Evolutionary conservation across 1,140 invertebrate genomes (phyloP), one percentile per base, ranked within the genome.

Genomic region (Acromyrmex charruanus): DNA sequence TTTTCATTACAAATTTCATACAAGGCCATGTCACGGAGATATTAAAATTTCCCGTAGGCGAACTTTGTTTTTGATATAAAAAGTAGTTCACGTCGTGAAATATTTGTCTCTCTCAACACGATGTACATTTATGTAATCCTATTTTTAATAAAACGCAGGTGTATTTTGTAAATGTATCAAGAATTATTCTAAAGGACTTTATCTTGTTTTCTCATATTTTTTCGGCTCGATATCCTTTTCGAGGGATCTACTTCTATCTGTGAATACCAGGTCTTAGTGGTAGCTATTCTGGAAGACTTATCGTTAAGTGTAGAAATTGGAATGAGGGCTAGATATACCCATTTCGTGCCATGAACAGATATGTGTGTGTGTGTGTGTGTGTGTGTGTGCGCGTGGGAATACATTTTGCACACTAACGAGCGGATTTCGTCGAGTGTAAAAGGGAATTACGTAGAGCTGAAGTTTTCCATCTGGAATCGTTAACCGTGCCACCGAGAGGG

Each of bases 381-480:
- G 28, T 28, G 28, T 31, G 28, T 31, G 28, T 31, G 44, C 12
- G 35, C 18, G 61, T 39, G 63, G 31, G 80, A 74, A 58, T 75
- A 63, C 80, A 25, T 84, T 84, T 84, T 84, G 71, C 80, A 84
- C 80, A 84, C 65, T 72, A 82, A 72, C 85, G 53, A 87, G 85
- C 21, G 53, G 77, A 87, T 71, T 71, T 84, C 16, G 51, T 53
- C 49, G 44, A 79, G 58, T 31, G 75, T 85, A 71, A 89, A 85
- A 68, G 80, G 88, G 68, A 88, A 85, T 90, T 88, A 87, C 87
- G 84, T 82, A 44, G 59, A 91, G 74, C 81, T 72, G 85, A 91
- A 91, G 89, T 90, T 92, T 93, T 91, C 89, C 92, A 91, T 93
- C 89, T 92, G 88, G 87, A 92, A 91, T 93, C 90, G 89, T 94